Base-by-base conservation (phyloP, 2,888 invertebrate species). In the Microchrysa polita region DNA sequence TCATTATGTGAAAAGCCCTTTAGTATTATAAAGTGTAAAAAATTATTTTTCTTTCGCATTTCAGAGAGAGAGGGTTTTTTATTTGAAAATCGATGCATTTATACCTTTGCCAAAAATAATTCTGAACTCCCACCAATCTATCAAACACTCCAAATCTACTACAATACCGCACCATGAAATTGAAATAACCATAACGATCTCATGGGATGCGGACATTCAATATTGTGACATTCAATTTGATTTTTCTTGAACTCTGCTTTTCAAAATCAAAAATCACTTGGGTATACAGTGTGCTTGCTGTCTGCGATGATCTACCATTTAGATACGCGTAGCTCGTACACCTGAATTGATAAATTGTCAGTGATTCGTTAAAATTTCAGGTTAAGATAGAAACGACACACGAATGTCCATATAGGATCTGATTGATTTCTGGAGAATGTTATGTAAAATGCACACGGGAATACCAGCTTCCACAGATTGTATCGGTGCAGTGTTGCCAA, bases 291-390 rank as follows among this genome's bases (percentile, higher is more conserved):
- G n/a, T n/a, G n/a, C n/a, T n/a, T n/a, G n/a, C n/a, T n/a, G n/a
- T n/a, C n/a, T 57, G 57, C 20, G 16, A 18, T 18, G 14, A 12
- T 16, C 5, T n/a, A n/a, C n/a, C n/a, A n/a, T n/a, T n/a, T n/a
- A n/a, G n/a, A n/a, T n/a, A n/a, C n/a, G n/a, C n/a, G n/a, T n/a
- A n/a, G n/a, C n/a, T n/a, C n/a, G n/a, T 57, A 67, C 74, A 74
- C 72, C 67, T 74, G 72, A 75, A n/a, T 63, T 75, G 75, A 75
- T 72, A 44, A 73, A 75, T 75, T 73, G 71, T 67, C 23, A 55
- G 74, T 67, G 72, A 75, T 75, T 75, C 72, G 74, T 75, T 73
- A 34, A 53, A 69, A 55, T 40, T 44, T 44, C 22, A 40, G 34
- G 18, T 69, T 20, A n/a, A n/a, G n/a, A n/a, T n/a, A n/a, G n/a